These are phyloP conservation scores for Girardinus metallicus DNA, from an alignment of 2,797 vertebrate species.

Conservation along the genomic window DNA sequence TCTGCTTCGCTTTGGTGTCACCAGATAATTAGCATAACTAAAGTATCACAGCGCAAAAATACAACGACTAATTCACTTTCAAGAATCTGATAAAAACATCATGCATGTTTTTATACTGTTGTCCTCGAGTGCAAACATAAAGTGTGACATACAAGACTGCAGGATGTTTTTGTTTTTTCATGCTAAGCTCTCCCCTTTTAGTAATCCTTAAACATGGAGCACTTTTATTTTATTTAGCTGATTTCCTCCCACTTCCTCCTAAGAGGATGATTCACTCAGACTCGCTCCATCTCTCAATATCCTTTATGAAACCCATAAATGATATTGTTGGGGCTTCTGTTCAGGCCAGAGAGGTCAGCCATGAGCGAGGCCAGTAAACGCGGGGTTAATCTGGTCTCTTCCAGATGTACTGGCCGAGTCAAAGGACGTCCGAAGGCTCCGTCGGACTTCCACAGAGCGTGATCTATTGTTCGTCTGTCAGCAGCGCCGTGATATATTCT, in stretches of 20 bases:
- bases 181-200: conserved; percentile 8
- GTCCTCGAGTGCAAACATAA: neutral
- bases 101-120: neutral
- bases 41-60: neutral
- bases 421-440: conserved; percentile 61
- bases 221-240: conserved; percentile 11
- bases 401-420: conserved; percentile 70
- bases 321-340: conserved; percentile 49
- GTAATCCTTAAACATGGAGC: neutral
- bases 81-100: neutral
- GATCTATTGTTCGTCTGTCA: conserved; percentile 83
- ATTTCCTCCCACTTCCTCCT: conserved; percentile 26
- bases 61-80: neutral
- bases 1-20: no score
- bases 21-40: no score
- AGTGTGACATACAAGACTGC: neutral
- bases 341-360: conserved; percentile 62
- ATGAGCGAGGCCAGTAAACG: conserved; percentile 50
- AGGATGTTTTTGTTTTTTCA: neutral
- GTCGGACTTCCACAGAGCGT: conserved; percentile 72
- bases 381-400: conserved; percentile 70
- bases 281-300: conserved; percentile 38
- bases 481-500: conserved; percentile 79
- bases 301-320: conserved; percentile 50
- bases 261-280: conserved; percentile 33